These are phyloP conservation scores for Paguma larvata DNA, from an alignment of 2,797 vertebrate genomes.

Conservation along the genomic window DNA sequence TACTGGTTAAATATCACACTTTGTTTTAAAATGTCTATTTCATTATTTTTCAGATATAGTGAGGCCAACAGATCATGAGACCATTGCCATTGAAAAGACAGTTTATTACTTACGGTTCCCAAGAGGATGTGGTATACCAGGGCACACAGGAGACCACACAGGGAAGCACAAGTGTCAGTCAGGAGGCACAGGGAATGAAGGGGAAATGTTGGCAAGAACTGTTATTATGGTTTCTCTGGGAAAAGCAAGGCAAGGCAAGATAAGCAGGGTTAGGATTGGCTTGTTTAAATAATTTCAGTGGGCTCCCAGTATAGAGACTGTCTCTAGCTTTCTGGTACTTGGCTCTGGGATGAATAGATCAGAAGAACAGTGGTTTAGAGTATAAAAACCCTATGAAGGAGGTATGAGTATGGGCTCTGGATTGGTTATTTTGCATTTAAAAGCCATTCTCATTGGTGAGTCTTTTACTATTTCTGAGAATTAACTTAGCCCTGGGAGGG, in stretches of 20 bases:
- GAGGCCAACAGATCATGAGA: neutral
- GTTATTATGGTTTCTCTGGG: neutral
- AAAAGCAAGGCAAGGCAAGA: neutral
- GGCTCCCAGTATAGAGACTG: neutral
- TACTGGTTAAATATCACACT: neutral
- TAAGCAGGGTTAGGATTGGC: neutral
- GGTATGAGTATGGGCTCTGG: neutral
- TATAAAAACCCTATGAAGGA: neutral
- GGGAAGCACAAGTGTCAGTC: neutral
- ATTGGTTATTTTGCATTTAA: neutral
- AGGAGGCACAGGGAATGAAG: neutral
- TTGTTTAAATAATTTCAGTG: neutral
- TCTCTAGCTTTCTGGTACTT: neutral
- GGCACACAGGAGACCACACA: fast-evolving
- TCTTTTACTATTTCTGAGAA: neutral
- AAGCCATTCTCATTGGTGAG: neutral
- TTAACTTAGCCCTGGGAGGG: neutral
- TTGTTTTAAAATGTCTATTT: neutral
- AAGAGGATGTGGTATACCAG: neutral
- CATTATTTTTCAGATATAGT: neutral
- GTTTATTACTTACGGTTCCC: neutral
- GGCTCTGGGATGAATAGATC: neutral
- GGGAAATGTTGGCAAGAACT: neutral
- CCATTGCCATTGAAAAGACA: neutral
- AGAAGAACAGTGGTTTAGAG: neutral